These are phyloP conservation scores for Poecilia latipinna DNA, from an alignment of 2,113 vertebrate species.

Conservation along the genomic window DNA sequence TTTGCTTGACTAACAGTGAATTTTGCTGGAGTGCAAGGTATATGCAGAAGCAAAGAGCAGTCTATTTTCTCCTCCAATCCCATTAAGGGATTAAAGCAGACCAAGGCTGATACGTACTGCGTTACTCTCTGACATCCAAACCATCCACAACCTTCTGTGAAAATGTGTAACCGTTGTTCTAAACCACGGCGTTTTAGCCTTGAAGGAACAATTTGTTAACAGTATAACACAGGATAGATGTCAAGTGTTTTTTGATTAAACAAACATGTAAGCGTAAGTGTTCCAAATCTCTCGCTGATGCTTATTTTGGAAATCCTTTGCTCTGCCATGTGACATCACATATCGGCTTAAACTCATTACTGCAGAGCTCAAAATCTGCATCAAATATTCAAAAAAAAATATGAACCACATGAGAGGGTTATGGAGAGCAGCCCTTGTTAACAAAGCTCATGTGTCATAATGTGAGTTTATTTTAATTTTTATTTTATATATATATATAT, in stretches of 20 bases:
- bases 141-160: background rate
- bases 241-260: constrained; percentile 48
- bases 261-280: constrained; percentile 45
- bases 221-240: constrained; percentile 36
- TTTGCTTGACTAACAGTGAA: constrained; percentile 42
- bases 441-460: too few species aligned
- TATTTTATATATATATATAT: too few species aligned
- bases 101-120: constrained; percentile 43
- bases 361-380: constrained; percentile 38
- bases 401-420: constrained; percentile 9
- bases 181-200: background rate
- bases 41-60: constrained; percentile 60
- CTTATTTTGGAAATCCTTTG: constrained; percentile 52
- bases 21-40: constrained; percentile 67
- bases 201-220: constrained; percentile 1
- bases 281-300: constrained; percentile 52
- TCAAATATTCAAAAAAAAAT: constrained; percentile 16
- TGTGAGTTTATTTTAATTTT: too few species aligned
- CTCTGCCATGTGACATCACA: constrained; percentile 43
- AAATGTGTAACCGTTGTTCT: background rate
- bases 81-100: constrained; percentile 81
- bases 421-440: too few species aligned
- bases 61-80: constrained; percentile 79
- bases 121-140: constrained; percentile 1
- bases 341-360: constrained; percentile 51